phyloP scores from a whole-genome alignment of 2,797 vertebrate species.

The Sternotherus odoratus region DNA sequence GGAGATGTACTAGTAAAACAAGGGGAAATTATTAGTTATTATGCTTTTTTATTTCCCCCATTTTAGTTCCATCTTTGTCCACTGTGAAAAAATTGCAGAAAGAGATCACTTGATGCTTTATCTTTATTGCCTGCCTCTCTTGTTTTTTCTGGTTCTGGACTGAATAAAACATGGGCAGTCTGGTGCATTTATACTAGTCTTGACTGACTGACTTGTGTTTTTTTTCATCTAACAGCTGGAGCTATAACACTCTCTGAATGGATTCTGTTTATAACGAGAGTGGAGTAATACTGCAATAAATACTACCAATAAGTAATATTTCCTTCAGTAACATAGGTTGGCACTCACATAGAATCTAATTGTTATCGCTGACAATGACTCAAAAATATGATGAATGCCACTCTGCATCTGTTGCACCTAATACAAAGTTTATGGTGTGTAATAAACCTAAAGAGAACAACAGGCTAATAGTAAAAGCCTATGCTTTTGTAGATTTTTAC shows the following conservation, averaged over 20 bases:
- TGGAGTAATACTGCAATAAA: neutral
- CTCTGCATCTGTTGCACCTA: neutral
- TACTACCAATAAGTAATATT: neutral
- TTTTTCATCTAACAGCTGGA: neutral
- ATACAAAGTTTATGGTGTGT: neutral
- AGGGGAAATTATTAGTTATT: slow-evolving; percentile 17
- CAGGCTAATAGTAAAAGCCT: neutral
- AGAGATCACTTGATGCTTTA: neutral
- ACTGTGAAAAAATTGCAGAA: neutral
- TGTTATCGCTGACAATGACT: neutral
- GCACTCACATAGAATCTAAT: neutral
- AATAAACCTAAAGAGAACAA: neutral
- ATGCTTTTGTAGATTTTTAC: neutral
- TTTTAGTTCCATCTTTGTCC: neutral
- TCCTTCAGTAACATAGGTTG: neutral
- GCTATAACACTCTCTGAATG: neutral
- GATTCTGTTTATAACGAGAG: neutral
- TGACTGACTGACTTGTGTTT: neutral
- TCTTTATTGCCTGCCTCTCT: neutral
- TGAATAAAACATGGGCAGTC: neutral
- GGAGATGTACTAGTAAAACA: neutral
- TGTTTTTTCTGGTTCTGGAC: neutral
- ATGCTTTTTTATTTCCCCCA: neutral
- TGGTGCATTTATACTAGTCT: neutral
- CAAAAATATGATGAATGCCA: neutral